Percentiles rank a stretch among this genome's conserved stretches.
Conservation (phyloP, 1,140 invertebrate genomes). For the Bombyx mandarina region DNA sequence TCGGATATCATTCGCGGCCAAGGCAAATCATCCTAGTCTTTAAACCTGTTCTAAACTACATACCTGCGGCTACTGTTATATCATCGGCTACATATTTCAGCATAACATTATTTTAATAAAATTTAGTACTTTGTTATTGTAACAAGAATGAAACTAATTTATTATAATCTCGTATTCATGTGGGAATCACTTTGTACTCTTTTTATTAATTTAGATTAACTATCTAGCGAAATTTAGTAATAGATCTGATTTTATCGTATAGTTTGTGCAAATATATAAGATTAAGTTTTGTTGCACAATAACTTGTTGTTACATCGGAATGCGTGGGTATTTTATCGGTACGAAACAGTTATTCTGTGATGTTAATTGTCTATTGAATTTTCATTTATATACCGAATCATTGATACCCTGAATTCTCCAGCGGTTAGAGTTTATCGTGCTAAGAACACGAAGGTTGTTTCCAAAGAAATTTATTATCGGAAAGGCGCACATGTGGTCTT, state of each 20-base stretch:
- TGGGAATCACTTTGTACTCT: slow-evolving; percentile 38
- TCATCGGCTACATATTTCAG: slow-evolving; percentile 17
- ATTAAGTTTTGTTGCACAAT: slow-evolving; percentile 8
- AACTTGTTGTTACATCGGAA: slow-evolving; percentile 7
- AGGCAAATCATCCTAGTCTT: slow-evolving; percentile 41
- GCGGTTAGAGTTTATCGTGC: slow-evolving; percentile 2
- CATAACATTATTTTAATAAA: slow-evolving; percentile 3
- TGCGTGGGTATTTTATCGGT: slow-evolving; percentile 10
- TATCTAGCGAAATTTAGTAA: slow-evolving; percentile 12
- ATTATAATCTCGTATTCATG: slow-evolving; percentile 36
- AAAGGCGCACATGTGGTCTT: slow-evolving; percentile 52
- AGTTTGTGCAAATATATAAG: slow-evolving; percentile 18
- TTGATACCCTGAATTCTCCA: no score
- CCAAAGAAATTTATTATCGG: slow-evolving; percentile 47
- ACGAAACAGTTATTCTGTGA: slow-evolving; percentile 3
- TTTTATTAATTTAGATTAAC: slow-evolving; percentile 35
- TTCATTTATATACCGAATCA: background rate
- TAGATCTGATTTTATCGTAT: slow-evolving; percentile 25
- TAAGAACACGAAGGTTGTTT: slow-evolving; percentile 34
- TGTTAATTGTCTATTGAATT: background rate
- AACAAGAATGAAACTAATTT: slow-evolving; percentile 8
- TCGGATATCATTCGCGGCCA: slow-evolving; percentile 34
- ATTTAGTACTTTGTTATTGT: slow-evolving; percentile 13
- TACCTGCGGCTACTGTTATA: slow-evolving; percentile 19
- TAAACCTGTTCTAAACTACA: slow-evolving; percentile 30